phyloP scores from a whole-genome alignment of 2,888 invertebrate genomes.

The Adelphocoris suturalis region DNA sequence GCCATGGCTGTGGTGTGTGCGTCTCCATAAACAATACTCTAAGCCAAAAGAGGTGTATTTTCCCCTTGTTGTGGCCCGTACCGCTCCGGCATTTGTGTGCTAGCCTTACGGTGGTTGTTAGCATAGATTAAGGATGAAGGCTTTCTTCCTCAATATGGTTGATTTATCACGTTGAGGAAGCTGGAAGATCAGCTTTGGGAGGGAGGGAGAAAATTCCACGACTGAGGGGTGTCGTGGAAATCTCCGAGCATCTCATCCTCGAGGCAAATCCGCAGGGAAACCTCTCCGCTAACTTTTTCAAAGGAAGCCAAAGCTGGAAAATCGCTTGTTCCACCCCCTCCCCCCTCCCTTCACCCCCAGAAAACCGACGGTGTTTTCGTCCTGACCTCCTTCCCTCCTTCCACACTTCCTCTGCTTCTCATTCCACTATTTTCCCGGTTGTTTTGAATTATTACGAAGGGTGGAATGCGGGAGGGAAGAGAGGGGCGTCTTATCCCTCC shows the following conservation, averaged over 20 bases:
- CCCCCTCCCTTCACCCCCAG: neutral
- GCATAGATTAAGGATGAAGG: no score
- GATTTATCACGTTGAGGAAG: no score
- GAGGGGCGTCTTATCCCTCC: slow-evolving; percentile 2
- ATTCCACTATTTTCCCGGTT: neutral
- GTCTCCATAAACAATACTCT: no score
- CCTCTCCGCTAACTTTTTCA: neutral
- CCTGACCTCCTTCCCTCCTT: neutral
- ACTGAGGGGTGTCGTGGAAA: neutral
- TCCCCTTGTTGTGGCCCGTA: no score
- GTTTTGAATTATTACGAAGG: slow-evolving; percentile 39
- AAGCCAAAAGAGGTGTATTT: no score
- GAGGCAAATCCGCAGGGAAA: neutral
- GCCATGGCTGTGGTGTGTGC: no score
- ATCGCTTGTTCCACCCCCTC: neutral
- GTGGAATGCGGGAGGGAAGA: neutral
- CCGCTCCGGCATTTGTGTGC: no score
- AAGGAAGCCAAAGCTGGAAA: neutral
- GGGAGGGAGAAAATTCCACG: no score
- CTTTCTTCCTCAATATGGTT: no score
- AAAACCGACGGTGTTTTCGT: slow-evolving; percentile 20
- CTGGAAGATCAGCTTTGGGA: no score
- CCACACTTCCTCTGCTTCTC: neutral
- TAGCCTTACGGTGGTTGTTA: no score
- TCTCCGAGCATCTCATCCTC: neutral